Percentiles rank a stretch among this genome's conserved stretches.
Conservation (phyloP, 2,797 vertebrate genomes). For the Cossypha dichroa region DNA sequence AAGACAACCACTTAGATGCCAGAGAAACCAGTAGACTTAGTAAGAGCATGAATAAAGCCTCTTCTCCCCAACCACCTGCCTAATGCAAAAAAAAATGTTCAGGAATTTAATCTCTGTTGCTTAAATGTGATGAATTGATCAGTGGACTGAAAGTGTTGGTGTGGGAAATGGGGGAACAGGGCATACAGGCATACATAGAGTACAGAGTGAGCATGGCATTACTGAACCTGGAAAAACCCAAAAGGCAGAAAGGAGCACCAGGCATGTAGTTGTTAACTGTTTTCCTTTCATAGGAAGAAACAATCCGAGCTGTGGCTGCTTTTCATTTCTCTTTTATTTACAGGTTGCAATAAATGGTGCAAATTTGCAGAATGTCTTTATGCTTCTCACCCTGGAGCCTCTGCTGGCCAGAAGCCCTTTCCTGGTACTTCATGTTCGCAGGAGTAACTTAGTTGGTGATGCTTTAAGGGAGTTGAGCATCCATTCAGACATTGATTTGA, state of each 20-base stretch:
- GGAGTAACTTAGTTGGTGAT: constrained; percentile 92
- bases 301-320: not conserved
- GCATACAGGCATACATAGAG: not conserved
- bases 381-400: constrained; percentile 96
- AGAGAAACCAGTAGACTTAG: not conserved
- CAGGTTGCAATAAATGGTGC: constrained; percentile 96
- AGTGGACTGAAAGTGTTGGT: not conserved
- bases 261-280: not conserved
- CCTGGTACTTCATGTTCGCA: constrained; percentile 93
- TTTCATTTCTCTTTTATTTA: not conserved
- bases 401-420: constrained; percentile 94
- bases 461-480: constrained; percentile 92
- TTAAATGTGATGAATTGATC: not conserved
- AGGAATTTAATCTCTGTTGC: not conserved
- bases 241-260: not conserved
- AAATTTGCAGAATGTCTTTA: constrained; percentile 96
- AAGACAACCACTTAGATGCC: not conserved
- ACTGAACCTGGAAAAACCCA: not conserved
- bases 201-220: not conserved
- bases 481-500: constrained; percentile 95
- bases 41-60: not conserved
- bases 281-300: not conserved
- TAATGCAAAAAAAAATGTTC: not conserved
- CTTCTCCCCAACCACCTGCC: not conserved
- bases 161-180: not conserved